phyloP scores from a whole-genome alignment of 2,113 vertebrate genomes.

The Rafetus swinhoei region DNA sequence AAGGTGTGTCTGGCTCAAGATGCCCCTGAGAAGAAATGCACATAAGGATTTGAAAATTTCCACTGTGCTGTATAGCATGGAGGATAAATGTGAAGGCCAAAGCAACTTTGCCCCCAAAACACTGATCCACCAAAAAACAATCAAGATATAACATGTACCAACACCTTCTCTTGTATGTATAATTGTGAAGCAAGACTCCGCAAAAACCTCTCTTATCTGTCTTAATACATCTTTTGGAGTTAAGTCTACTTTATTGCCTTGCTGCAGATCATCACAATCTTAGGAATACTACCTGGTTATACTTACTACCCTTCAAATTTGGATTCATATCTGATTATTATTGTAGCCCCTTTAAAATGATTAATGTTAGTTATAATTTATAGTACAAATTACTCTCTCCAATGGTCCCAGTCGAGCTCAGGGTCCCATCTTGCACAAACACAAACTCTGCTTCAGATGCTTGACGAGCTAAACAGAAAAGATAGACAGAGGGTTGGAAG shows the following conservation, averaged over 20 bases:
- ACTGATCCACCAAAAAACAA: conserved; percentile 14
- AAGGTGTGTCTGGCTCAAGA: conserved; percentile 60
- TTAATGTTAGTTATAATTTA: not conserved
- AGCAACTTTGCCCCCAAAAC: conserved; percentile 39
- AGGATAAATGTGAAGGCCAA: conserved; percentile 56
- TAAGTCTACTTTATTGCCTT: not conserved
- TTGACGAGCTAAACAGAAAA: not conserved
- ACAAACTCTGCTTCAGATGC: conserved; percentile 1
- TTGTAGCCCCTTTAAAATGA: not conserved
- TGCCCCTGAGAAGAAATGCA: conserved; percentile 56
- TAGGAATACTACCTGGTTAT: not conserved
- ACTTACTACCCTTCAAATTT: not conserved
- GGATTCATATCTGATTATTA: not conserved
- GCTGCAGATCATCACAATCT: not conserved
- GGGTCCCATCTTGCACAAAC: not conserved
- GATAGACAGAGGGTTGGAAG: not conserved
- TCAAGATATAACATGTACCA: not conserved
- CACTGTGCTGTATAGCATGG: conserved; percentile 29
- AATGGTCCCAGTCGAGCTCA: not conserved
- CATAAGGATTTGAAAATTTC: conserved; percentile 31
- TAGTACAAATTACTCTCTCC: not conserved
- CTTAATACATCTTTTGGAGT: not conserved
- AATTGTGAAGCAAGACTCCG: conserved; percentile 20
- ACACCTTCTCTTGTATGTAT: conserved; percentile 39
- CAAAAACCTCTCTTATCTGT: not conserved